Conservation (phyloP, 2,113 vertebrate genomes). For the Aspiorhynchus laticeps region DNA sequence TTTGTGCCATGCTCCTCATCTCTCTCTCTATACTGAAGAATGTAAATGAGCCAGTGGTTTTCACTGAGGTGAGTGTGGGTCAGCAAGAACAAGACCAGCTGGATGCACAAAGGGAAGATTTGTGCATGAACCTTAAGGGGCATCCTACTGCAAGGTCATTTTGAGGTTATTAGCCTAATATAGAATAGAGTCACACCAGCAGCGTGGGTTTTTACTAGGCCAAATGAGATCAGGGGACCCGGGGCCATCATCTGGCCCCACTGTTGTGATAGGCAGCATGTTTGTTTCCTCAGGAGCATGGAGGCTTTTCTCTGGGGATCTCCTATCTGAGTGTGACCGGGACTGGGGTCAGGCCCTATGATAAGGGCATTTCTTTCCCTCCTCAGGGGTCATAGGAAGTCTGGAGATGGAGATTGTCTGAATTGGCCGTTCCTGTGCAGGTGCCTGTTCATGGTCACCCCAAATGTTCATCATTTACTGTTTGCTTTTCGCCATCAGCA, state of each 20-base stretch:
- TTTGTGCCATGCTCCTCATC: background rate
- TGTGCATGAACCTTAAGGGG: constrained; percentile 34
- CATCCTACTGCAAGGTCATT: constrained; percentile 55
- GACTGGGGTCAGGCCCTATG: constrained; percentile 68
- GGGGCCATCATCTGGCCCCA: constrained; percentile 42
- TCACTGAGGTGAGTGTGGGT: constrained; percentile 19
- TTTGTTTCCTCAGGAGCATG: constrained; percentile 40
- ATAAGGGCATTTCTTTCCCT: constrained; percentile 62
- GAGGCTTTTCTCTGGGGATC: constrained; percentile 52
- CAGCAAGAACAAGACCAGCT: constrained; percentile 10
- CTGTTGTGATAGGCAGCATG: constrained; percentile 41
- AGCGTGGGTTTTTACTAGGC: constrained; percentile 26
- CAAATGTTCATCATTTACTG: constrained; percentile 56
- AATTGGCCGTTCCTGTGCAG: constrained; percentile 59
- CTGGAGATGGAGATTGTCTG: constrained; percentile 72
- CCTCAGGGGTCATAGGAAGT: constrained; percentile 68
- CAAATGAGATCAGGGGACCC: constrained; percentile 44
- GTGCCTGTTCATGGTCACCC: constrained; percentile 56
- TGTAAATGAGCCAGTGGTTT: background rate
- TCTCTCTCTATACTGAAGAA: background rate
- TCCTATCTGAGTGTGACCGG: constrained; percentile 56
- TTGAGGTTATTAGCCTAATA: constrained; percentile 49
- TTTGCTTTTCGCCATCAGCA: constrained; percentile 55
- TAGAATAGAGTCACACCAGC: constrained; percentile 36
- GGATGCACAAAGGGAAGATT: constrained; percentile 21